Percentiles rank a stretch among this genome's conserved stretches.
Conservation (phyloP, 2,888 invertebrate genomes). For the Cataglyphis altisquamis region DNA sequence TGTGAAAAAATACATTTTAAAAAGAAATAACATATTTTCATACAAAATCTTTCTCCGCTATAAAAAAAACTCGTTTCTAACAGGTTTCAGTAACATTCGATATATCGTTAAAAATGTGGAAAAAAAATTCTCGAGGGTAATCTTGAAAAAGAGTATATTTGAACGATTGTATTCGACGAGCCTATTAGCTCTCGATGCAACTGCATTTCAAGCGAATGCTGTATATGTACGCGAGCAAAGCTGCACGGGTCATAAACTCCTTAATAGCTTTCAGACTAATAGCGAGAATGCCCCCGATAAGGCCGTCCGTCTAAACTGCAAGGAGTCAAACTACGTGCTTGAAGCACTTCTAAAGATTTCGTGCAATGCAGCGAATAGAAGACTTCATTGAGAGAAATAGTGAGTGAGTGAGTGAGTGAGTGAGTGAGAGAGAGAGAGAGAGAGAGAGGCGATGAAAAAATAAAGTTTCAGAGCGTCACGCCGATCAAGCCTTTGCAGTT, state of each 20-base stretch:
- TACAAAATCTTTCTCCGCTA: neutral
- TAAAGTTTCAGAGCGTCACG: constrained; percentile 9
- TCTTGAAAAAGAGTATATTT: constrained; percentile 14
- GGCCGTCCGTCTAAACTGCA: neutral
- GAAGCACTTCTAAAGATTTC: constrained; percentile 30
- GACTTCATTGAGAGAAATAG: constrained; percentile 25
- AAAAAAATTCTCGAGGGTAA: neutral
- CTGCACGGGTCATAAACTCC: constrained; percentile 43
- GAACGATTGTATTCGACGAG: constrained; percentile 4
- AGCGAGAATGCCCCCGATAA: constrained; percentile 17
- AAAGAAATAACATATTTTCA: neutral
- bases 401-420: too few species aligned
- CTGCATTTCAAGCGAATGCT: neutral
- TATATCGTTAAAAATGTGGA: neutral
- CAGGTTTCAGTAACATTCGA: too few species aligned
- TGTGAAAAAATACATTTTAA: neutral
- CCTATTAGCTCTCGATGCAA: neutral
- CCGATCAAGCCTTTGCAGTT: constrained; percentile 19
- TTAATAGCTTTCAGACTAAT: constrained; percentile 48
- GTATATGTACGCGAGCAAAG: neutral
- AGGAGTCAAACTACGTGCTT: neutral
- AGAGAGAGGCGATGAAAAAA: constrained; percentile 22
- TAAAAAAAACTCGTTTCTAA: neutral
- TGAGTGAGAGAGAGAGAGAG: too few species aligned
- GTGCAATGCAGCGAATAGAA: neutral